Percentiles rank a stretch among this genome's conserved stretches.
These are phyloP conservation scores for Meriones unguiculatus DNA, from an alignment of 2,113 vertebrate genomes.

Conservation along the genomic window DNA sequence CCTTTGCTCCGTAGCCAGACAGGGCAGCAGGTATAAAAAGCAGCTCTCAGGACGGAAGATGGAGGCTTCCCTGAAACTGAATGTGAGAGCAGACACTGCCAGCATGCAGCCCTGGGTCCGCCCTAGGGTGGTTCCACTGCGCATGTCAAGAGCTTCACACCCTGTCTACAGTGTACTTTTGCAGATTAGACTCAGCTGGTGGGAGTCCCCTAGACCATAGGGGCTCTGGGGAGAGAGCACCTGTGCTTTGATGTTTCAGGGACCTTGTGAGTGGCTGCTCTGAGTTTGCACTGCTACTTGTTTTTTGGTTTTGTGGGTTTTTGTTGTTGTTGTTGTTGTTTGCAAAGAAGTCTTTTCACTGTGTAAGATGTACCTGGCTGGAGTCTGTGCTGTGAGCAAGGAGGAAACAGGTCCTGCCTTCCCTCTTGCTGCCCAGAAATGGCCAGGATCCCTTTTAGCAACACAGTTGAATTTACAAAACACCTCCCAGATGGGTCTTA, in stretches of 20 bases:
- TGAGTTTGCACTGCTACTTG: not conserved
- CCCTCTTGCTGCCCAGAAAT: not conserved
- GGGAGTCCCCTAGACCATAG: not conserved
- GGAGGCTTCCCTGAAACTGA: conserved; percentile 57
- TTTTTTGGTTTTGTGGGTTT: not conserved
- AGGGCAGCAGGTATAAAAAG: not conserved
- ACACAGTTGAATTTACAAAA: conserved; percentile 14
- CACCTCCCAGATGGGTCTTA: not conserved
- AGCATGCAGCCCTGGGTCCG: not conserved
- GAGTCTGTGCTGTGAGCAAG: rapidly evolving
- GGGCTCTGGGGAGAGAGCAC: rapidly evolving
- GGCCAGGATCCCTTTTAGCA: not conserved
- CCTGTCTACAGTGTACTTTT: not conserved
- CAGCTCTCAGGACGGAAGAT: conserved; percentile 48
- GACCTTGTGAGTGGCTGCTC: not conserved
- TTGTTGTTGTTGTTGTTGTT: too few relatives aligned
- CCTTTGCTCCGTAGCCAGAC: conserved; percentile 48
- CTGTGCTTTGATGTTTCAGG: not conserved
- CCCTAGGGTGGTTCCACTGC: not conserved
- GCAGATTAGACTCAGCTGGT: not conserved
- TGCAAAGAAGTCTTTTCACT: not conserved
- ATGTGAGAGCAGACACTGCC: not conserved
- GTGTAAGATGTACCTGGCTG: rapidly evolving
- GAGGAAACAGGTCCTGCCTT: rapidly evolving
- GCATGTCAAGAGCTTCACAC: too few relatives aligned